Evolutionary conservation across 2,113 vertebrate genomes (phyloP), one percentile per base, ranked within the genome.

Genomic region (Podiceps cristatus): DNA sequence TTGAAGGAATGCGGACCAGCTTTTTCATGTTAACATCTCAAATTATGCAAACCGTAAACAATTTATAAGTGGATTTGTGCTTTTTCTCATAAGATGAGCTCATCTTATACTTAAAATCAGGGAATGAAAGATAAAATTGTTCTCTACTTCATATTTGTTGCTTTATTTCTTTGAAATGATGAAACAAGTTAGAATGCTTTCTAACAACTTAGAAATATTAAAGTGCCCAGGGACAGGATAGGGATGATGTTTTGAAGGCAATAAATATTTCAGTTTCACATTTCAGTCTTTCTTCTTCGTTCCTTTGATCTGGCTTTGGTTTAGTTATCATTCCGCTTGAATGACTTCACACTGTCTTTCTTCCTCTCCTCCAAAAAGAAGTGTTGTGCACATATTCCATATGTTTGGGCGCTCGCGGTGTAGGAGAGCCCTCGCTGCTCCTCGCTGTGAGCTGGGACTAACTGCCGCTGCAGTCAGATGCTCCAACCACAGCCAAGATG

Each of bases 231-330:
- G 98, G 98, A 98, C 96, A 98, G 97, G 96, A 92, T 97, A 91
- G 91, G 91, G 94, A 97, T 98, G 96, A 97, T 99, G 98, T 99
- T 99, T 99, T 98, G 98, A 99, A 98, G 98, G 98, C 97, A 98
- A 98, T 99, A 99, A 99, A 99, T 99, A 99, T 99, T 99, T 99
- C 98, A 99, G 98, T 98, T 99, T 99, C 98, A 97, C 98, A 98
- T 99, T 99, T 99, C 99, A 98, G 98, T 97, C 98, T 98, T 98
- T 98, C 98, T 98, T 98, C 96, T 98, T 88, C 27, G 9, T 96
- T 93, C 85, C 99, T 99, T 99, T 99, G 99, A 99, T 99, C 99
- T 99, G 98, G 98, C 97, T 98, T 98, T 98, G 99, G 98, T 98
- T 99, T 99, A 97, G 98, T 99, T 99, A 98, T 98, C 98, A 99